These are phyloP conservation scores for Atrina japonica DNA, from an alignment of 2,888 invertebrate species.

Conservation along the genomic window DNA sequence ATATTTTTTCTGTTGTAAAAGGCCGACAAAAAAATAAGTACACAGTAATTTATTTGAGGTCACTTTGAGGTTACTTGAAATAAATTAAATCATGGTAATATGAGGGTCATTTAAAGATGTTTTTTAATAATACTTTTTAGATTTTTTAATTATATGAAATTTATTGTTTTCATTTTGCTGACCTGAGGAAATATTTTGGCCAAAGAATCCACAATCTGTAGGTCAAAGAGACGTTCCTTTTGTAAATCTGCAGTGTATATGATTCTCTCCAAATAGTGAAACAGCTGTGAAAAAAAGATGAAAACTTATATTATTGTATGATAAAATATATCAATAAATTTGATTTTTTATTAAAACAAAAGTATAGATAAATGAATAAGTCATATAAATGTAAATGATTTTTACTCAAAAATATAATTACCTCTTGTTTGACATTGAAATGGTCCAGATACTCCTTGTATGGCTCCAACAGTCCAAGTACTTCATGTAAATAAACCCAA, in stretches of 20 bases:
- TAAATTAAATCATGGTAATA: too few relatives aligned
- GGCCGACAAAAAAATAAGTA: too few relatives aligned
- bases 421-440: constrained; percentile 71
- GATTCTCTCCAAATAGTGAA: constrained; percentile 76
- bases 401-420: constrained; percentile 43
- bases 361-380: not conserved
- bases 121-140: too few relatives aligned
- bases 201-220: constrained; percentile 70
- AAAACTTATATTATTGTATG: not conserved
- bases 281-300: constrained; percentile 60
- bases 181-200: constrained; percentile 74
- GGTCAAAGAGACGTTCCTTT: constrained; percentile 74
- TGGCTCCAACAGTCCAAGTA: constrained; percentile 65
- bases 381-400: not conserved
- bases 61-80: too few relatives aligned
- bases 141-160: too few relatives aligned
- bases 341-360: too few relatives aligned
- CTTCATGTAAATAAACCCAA: constrained; percentile 73
- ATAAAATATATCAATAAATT: too few relatives aligned
- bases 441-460: constrained; percentile 64
- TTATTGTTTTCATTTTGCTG: too few relatives aligned
- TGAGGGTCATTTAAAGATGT: too few relatives aligned
- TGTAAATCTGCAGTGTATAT: constrained; percentile 66
- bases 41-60: too few relatives aligned
- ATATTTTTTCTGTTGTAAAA: too few relatives aligned